A percentile compares a stretch with the other conserved stretches of the same genome.
Conservation (phyloP, 2,797 vertebrate genomes). For the Triplophysa yarkandensis region DNA sequence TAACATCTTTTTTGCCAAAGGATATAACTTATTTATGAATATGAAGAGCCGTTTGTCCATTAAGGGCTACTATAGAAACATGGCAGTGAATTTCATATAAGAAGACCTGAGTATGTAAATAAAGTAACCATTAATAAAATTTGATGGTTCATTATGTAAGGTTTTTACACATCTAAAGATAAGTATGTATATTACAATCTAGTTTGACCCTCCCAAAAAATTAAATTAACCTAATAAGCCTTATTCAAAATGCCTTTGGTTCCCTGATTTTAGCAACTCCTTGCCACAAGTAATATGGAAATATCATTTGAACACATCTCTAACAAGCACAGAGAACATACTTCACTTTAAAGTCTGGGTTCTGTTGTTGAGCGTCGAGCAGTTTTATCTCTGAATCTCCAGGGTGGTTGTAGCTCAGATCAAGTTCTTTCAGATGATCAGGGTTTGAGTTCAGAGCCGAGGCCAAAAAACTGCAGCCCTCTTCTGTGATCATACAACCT, state of each 20-base stretch:
- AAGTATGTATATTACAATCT: no score
- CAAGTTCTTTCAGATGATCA: constrained; percentile 36
- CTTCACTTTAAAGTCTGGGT: constrained; percentile 41
- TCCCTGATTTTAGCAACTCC: background rate
- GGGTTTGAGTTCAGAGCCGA: constrained; percentile 39
- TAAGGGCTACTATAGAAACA: no score
- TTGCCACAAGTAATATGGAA: background rate
- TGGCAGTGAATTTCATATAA: no score
- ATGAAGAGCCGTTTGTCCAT: no score
- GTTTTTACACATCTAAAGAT: no score
- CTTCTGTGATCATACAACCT: constrained; percentile 30
- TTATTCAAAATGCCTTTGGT: background rate
- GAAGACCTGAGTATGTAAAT: no score
- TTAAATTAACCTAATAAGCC: background rate
- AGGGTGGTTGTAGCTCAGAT: constrained; percentile 47
- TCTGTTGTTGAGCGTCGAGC: constrained; percentile 5
- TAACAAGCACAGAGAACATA: constrained; percentile 6
- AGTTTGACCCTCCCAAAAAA: no score
- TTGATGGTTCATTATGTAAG: no score
- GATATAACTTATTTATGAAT: no score
- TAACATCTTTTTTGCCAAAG: no score
- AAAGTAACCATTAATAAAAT: no score
- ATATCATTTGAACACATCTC: background rate
- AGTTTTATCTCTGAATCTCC: background rate
- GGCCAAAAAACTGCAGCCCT: constrained; percentile 10